Percentiles rank a stretch among this genome's conserved stretches.
Conservation (phyloP, 2,113 vertebrate species). For the Sigmodon hispidus region DNA sequence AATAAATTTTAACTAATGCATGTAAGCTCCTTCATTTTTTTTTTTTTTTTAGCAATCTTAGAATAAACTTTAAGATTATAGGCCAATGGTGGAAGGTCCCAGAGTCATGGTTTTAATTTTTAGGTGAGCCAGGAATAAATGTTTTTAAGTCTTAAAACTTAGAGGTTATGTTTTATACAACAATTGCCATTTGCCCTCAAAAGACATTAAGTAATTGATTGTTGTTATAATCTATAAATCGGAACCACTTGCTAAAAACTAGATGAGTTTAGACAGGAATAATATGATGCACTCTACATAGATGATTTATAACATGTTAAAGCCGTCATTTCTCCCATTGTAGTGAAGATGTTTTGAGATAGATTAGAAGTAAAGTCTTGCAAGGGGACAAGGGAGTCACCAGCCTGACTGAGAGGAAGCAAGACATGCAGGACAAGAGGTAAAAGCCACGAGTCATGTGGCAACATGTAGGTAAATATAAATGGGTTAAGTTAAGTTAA, state of each 20-base stretch:
- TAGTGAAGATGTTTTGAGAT: neutral
- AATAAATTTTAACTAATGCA: neutral
- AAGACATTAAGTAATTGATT: constrained; percentile 3
- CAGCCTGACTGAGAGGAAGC: too few species aligned
- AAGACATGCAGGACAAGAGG: too few species aligned
- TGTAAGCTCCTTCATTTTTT: neutral
- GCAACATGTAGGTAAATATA: too few species aligned
- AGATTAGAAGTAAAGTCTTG: neutral
- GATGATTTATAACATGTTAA: neutral
- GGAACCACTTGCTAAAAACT: neutral
- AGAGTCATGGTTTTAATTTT: neutral
- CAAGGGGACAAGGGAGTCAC: neutral
- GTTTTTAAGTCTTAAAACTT: neutral
- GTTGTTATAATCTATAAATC: neutral
- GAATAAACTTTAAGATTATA: neutral
- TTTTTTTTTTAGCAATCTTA: neutral
- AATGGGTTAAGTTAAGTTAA: too few species aligned
- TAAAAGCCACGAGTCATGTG: too few species aligned
- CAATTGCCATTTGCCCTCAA: neutral
- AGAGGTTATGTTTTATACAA: neutral
- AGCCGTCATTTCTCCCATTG: neutral
- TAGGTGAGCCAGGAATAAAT: neutral
- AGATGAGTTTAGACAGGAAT: neutral
- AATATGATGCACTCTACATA: neutral
- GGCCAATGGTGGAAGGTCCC: neutral